Percentiles rank a stretch among this genome's conserved stretches.
Evolutionary conservation across 2,113 vertebrate genomes (phyloP).

Genomic region (Brachypodius melanocephalos): DNA sequence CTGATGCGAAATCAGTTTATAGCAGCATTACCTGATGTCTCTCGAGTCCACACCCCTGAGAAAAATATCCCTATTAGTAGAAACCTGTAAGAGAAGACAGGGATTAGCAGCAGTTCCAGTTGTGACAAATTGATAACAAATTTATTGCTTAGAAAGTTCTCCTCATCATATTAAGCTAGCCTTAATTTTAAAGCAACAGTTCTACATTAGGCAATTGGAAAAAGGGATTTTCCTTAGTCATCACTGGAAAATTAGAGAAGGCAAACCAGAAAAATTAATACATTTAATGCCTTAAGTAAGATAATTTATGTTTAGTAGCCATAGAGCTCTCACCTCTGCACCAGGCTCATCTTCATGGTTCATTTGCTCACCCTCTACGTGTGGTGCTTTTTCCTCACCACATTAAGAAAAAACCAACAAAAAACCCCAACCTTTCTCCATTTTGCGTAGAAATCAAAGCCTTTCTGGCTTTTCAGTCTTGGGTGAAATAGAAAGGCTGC

Average conservation of each 20-base stretch:
- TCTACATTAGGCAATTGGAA: neutral
- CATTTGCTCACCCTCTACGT: rapidly evolving
- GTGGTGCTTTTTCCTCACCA: rapidly evolving
- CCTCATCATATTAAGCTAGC: neutral
- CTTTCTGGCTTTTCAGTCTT: rapidly evolving
- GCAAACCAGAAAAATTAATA: neutral
- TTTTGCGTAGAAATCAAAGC: rapidly evolving
- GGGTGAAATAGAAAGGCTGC: rapidly evolving
- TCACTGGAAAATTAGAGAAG: rapidly evolving
- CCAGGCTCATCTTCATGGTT: neutral
- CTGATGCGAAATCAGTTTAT: rapidly evolving
- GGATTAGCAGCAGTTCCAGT: neutral
- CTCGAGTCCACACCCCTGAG: neutral
- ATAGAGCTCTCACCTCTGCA: neutral
- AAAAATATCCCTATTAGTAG: neutral
- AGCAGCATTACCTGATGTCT: neutral
- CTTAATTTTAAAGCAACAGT: neutral
- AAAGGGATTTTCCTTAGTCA: neutral
- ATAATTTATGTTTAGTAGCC: rapidly evolving
- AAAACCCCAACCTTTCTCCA: neutral
- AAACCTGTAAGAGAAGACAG: neutral
- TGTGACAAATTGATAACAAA: neutral
- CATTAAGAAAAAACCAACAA: too few species aligned
- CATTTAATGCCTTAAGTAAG: rapidly evolving
- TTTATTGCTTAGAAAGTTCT: neutral